These are phyloP conservation scores for Gymnarchus niloticus DNA, from an alignment of 2,113 vertebrate species.

Conservation along the genomic window DNA sequence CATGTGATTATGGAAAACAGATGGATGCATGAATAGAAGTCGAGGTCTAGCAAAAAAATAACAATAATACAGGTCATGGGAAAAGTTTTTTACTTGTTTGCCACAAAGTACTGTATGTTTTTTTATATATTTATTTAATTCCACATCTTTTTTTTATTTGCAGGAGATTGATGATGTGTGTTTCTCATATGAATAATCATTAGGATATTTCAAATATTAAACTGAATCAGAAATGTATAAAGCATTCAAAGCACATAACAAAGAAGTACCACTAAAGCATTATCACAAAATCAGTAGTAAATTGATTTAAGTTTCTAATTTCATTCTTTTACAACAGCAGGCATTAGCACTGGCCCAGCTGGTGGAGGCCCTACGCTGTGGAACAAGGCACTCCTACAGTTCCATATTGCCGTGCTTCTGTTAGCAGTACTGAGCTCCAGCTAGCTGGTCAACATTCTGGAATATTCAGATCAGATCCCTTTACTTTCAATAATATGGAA, in stretches of 20 bases:
- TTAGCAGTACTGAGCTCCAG: constrained; percentile 18
- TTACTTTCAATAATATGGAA: not conserved
- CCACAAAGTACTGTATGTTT: no score
- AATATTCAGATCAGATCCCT: not conserved
- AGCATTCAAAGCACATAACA: not conserved
- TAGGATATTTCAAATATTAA: no score
- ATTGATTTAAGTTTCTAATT: not conserved
- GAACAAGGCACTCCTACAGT: no score
- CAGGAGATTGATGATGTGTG: not conserved
- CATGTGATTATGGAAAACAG: not conserved
- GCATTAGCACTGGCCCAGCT: not conserved
- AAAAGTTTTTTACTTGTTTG: not conserved
- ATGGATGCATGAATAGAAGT: not conserved
- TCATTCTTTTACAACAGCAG: not conserved
- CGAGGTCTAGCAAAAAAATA: not conserved
- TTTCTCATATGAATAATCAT: not conserved
- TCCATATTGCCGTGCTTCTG: constrained; percentile 34
- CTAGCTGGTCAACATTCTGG: not conserved
- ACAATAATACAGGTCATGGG: no score
- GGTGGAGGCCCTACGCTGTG: not conserved
- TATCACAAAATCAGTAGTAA: not conserved
- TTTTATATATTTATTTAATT: not conserved
- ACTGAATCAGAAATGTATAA: not conserved
- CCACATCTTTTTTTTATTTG: not conserved
- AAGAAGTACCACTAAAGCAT: not conserved